Evolutionary conservation across 2,113 vertebrate species (phyloP).

Genomic region (Halichoeres trimaculatus): DNA sequence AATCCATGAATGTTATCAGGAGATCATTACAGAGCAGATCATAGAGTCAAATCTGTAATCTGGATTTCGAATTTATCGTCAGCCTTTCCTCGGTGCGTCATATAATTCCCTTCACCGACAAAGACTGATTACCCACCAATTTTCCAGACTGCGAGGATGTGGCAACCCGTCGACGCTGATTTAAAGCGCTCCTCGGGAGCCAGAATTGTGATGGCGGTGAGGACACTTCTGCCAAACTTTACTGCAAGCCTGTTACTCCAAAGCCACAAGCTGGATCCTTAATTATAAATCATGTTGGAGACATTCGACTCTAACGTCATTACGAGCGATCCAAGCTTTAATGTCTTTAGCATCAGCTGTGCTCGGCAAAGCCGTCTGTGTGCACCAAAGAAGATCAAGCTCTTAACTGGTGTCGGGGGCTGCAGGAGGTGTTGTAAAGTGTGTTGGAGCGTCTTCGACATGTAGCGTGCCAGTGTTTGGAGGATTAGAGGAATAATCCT

Average conservation of each 20-base stretch:
- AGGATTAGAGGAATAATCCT: slow-evolving; percentile 38
- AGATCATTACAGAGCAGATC: slow-evolving; percentile 20
- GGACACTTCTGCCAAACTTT: slow-evolving; percentile 15
- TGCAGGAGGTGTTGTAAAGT: not conserved
- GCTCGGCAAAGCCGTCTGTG: not conserved
- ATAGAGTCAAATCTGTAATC: slow-evolving; percentile 39
- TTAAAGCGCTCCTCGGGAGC: slow-evolving; percentile 1
- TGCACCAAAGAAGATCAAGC: not conserved
- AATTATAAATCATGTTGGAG: slow-evolving; percentile 38
- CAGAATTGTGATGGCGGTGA: slow-evolving; percentile 16
- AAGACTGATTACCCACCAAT: slow-evolving; percentile 15
- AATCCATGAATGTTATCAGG: slow-evolving; percentile 6
- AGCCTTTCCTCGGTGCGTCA: slow-evolving; percentile 24
- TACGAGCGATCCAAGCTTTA: not conserved
- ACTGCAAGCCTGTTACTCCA: slow-evolving; percentile 8
- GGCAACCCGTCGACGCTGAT: slow-evolving; percentile 8
- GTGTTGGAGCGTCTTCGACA: not conserved
- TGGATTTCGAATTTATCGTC: slow-evolving; percentile 31
- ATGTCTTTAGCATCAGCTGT: slow-evolving; percentile 20
- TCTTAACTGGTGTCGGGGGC: not conserved
- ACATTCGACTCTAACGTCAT: slow-evolving; percentile 6
- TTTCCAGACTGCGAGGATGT: slow-evolving; percentile 37
- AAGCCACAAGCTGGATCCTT: slow-evolving; percentile 35
- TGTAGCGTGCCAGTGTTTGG: slow-evolving; percentile 10
- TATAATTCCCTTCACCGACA: slow-evolving; percentile 7